These are phyloP conservation scores for Azemiops feae DNA, from an alignment of 2,113 vertebrate species.

Conservation along the genomic window DNA sequence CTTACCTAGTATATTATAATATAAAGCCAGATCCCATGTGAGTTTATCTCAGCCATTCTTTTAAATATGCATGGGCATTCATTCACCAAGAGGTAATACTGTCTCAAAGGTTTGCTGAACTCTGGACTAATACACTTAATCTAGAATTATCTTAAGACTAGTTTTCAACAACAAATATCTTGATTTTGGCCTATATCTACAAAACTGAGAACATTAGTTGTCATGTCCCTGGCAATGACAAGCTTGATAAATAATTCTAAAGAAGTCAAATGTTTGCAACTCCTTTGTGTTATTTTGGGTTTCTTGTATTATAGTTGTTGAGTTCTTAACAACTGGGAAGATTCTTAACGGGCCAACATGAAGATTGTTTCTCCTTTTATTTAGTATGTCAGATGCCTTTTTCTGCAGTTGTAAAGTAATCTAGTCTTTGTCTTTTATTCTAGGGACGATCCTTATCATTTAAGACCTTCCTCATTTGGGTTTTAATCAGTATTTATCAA, in stretches of 20 bases:
- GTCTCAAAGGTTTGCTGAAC: neutral
- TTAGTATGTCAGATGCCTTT: neutral
- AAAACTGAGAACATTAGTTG: neutral
- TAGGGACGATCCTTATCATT: constrained; percentile 95
- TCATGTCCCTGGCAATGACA: neutral
- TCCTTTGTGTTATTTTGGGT: neutral
- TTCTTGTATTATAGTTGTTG: neutral
- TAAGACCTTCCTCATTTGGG: constrained; percentile 84
- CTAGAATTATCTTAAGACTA: neutral
- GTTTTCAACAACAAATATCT: neutral
- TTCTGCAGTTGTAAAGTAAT: constrained; percentile 22
- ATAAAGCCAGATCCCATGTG: neutral
- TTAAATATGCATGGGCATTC: neutral
- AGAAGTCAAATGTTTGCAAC: neutral
- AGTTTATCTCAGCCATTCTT: neutral
- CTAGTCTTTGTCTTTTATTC: constrained; percentile 38
- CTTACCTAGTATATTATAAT: neutral
- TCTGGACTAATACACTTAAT: neutral
- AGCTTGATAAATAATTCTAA: neutral
- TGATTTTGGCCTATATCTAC: neutral
- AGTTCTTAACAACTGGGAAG: neutral
- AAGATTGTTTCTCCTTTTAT: neutral
- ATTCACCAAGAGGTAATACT: neutral
- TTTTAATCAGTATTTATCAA: constrained; percentile 83
- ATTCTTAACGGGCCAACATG: neutral